A percentile compares a stretch with the other conserved stretches of the same genome.
Evolutionary conservation across 1,140 invertebrate species (phyloP).

Genomic region (Drosophila novamexicana): DNA sequence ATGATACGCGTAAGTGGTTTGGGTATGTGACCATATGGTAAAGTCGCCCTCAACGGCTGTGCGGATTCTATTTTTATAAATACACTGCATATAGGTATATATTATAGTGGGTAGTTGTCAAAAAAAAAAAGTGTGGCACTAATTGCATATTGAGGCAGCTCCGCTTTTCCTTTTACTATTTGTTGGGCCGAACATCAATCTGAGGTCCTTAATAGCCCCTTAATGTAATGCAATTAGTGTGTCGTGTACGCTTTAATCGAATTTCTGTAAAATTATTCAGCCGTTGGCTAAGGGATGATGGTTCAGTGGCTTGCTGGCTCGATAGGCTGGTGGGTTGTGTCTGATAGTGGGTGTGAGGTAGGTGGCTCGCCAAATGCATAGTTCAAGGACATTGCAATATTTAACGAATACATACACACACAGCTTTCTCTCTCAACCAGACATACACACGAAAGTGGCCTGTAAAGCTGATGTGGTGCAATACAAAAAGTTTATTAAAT

Average conservation of each 20-base stretch:
- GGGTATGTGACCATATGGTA: constrained; percentile 69
- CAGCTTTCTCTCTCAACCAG: constrained; percentile 16
- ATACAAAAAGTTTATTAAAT: constrained; percentile 68
- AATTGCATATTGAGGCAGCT: constrained; percentile 53
- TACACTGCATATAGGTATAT: constrained; percentile 1
- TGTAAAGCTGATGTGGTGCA: constrained; percentile 33
- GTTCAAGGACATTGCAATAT: constrained; percentile 80
- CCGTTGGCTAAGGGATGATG: constrained; percentile 43
- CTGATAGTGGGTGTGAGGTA: constrained; percentile 9
- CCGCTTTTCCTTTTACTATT: constrained; percentile 26
- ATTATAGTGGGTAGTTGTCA: constrained; percentile 17
- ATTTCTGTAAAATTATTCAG: constrained; percentile 70
- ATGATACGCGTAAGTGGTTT: constrained; percentile 62
- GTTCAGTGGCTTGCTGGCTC: constrained; percentile 29
- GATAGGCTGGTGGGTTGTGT: constrained; percentile 22
- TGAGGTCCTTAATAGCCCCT: constrained; percentile 48
- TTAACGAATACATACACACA: constrained; percentile 78
- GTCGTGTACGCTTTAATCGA: constrained; percentile 65
- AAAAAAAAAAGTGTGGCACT: constrained; percentile 45
- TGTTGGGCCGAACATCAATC: constrained; percentile 35
- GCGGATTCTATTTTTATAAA: constrained; percentile 50
- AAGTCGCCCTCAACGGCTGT: constrained; percentile 43
- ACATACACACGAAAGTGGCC: constrained; percentile 29
- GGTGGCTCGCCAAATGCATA: constrained; percentile 70
- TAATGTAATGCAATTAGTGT: constrained; percentile 73